phyloP scores from a whole-genome alignment of 2,797 vertebrate species.

The Ctenopoma multispine region DNA sequence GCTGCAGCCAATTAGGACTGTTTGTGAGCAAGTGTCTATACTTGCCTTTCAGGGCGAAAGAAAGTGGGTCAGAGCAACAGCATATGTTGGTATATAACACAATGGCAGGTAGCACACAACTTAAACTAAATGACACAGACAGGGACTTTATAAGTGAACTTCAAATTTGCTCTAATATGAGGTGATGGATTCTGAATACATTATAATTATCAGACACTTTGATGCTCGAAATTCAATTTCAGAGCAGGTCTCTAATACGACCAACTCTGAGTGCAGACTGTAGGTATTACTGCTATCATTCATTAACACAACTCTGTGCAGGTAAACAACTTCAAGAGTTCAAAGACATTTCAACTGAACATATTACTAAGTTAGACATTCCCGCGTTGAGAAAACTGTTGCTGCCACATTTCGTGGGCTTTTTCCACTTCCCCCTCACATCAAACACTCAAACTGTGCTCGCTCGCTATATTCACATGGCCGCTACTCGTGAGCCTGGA shows the following conservation, averaged over 20 bases:
- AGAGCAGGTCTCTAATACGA: conserved; percentile 48
- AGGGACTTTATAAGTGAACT: conserved; percentile 54
- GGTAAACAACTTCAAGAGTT: conserved; percentile 72
- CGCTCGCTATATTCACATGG: conserved; percentile 50
- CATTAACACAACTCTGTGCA: conserved; percentile 50
- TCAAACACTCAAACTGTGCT: conserved; percentile 60
- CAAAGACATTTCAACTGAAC: conserved; percentile 66
- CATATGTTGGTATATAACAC: conserved; percentile 43
- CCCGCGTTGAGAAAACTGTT: conserved; percentile 37
- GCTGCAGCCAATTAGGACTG: conserved; percentile 76
- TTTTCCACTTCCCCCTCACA: conserved; percentile 50
- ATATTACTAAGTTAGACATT: conserved; percentile 60
- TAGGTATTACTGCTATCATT: conserved; percentile 63
- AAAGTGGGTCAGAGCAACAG: conserved; percentile 76
- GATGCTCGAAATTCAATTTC: conserved; percentile 67
- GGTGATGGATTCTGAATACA: conserved; percentile 55
- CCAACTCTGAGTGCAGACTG: conserved; percentile 46
- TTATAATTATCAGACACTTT: conserved; percentile 65
- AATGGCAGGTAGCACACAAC: conserved; percentile 43
- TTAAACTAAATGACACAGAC: conserved; percentile 43
- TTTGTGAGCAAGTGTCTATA: conserved; percentile 60
- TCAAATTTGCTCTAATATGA: conserved; percentile 52
- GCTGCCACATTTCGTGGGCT: conserved; percentile 45
- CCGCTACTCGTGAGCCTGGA: conserved; percentile 41
- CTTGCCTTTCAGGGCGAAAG: conserved; percentile 55